A percentile compares a stretch with the other conserved stretches of the same genome.
phyloP scores from a whole-genome alignment of 2,797 vertebrate species.

The Pithecia hirsuta region DNA sequence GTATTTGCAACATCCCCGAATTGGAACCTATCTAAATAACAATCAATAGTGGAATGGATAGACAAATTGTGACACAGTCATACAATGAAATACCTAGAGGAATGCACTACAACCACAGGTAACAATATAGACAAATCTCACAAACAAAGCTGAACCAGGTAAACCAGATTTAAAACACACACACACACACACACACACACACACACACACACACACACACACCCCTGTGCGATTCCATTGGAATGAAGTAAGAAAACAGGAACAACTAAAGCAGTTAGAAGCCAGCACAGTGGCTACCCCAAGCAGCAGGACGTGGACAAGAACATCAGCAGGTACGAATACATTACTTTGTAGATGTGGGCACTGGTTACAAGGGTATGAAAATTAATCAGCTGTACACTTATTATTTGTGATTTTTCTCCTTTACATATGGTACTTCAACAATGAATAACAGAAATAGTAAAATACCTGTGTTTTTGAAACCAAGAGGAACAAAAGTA shows the following conservation, averaged over 20 bases:
- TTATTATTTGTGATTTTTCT: neutral
- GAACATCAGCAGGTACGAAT: fast-evolving
- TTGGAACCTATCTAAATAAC: neutral
- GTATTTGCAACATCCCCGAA: neutral
- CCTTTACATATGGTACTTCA: neutral
- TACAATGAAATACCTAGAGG: too few relatives aligned
- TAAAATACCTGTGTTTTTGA: neutral
- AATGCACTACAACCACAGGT: fast-evolving
- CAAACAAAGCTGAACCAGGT: neutral
- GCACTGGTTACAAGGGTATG: neutral
- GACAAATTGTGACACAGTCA: neutral
- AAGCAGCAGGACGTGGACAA: neutral
- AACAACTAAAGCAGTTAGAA: neutral
- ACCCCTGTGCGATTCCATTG: neutral
- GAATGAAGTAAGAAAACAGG: neutral
- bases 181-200: neutral
- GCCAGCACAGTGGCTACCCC: neutral
- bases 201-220: too few relatives aligned
- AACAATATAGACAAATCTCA: fast-evolving
- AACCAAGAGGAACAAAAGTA: neutral
- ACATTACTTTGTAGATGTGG: neutral
- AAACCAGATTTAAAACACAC: neutral
- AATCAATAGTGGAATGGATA: neutral
- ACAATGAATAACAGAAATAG: neutral
- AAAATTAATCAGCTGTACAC: neutral